phyloP scores from a whole-genome alignment of 2,113 vertebrate species.

The Tilapia sparmanii region DNA sequence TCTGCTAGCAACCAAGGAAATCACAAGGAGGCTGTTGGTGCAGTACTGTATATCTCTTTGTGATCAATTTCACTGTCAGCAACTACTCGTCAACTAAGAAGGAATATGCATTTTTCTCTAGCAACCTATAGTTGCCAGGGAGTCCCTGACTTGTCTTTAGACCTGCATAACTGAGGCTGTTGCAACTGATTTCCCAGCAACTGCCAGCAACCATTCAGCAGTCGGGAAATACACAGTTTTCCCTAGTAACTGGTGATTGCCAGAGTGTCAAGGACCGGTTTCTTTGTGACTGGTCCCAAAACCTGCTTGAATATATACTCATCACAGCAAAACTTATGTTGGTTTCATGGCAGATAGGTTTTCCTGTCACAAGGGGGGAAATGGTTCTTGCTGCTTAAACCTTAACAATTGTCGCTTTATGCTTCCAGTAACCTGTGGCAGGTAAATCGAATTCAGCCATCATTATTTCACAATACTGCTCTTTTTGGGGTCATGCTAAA shows the following conservation, averaged over 20 bases:
- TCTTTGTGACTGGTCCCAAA: not conserved
- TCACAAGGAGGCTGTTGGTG: not conserved
- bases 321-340: not conserved
- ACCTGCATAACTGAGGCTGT: not conserved
- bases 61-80: not conserved
- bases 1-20: not conserved
- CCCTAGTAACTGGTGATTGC: not conserved
- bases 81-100: not conserved
- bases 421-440: not conserved
- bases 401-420: not conserved
- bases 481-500: not conserved
- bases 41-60: not conserved
- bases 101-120: not conserved
- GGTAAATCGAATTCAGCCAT: not conserved
- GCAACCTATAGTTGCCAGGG: not conserved
- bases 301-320: not conserved
- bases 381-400: not conserved
- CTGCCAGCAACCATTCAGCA: rapidly evolving
- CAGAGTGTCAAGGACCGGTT: rapidly evolving
- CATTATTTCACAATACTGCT: not conserved
- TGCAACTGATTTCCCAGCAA: not conserved
- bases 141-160: not conserved
- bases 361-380: rapidly evolving
- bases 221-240: not conserved
- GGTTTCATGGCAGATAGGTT: not conserved